A percentile compares a stretch with the other conserved stretches of the same genome.
These are phyloP conservation scores for Apocheima hispidaria DNA, from an alignment of 2,888 invertebrate species.

Conservation along the genomic window DNA sequence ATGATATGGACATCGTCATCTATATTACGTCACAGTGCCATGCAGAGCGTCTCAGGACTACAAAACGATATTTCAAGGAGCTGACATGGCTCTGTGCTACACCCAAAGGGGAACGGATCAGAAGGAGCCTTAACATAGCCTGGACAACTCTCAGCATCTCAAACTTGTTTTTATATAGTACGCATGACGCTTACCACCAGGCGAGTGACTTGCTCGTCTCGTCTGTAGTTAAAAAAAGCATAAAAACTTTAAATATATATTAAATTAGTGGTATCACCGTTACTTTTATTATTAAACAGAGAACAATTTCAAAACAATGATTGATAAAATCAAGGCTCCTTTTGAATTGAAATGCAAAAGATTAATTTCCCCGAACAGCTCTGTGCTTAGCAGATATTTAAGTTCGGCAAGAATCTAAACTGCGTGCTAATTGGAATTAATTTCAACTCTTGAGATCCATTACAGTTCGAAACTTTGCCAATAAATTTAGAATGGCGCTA, in stretches of 20 bases:
- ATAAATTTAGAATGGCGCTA: slow-evolving; percentile 21
- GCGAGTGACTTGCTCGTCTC: too few species aligned
- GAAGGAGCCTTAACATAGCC: too few species aligned
- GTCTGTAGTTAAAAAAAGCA: too few species aligned
- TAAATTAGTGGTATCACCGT: background rate
- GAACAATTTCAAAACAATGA: background rate
- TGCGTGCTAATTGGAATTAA: slow-evolving; percentile 31
- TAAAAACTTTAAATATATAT: background rate
- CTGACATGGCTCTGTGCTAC: background rate
- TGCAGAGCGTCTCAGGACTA: too few species aligned
- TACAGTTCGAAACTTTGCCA: slow-evolving; percentile 28
- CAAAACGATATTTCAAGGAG: too few species aligned
- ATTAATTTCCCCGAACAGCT: slow-evolving; percentile 22
- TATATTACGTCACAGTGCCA: background rate
- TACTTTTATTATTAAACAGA: too few species aligned
- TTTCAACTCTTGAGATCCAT: slow-evolving; percentile 28
- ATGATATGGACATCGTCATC: background rate
- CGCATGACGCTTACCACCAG: too few species aligned
- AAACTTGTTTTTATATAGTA: too few species aligned
- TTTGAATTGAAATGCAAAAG: slow-evolving; percentile 14
- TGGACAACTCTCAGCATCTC: too few species aligned
- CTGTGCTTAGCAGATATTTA: slow-evolving; percentile 20
- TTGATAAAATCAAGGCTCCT: slow-evolving; percentile 2
- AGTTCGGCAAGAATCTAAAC: slow-evolving; percentile 27
- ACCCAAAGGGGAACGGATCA: too few species aligned